A percentile compares a stretch with the other conserved stretches of the same genome.
Evolutionary conservation across 2,888 invertebrate genomes (phyloP).

Genomic region (Branchellion lobata): DNA sequence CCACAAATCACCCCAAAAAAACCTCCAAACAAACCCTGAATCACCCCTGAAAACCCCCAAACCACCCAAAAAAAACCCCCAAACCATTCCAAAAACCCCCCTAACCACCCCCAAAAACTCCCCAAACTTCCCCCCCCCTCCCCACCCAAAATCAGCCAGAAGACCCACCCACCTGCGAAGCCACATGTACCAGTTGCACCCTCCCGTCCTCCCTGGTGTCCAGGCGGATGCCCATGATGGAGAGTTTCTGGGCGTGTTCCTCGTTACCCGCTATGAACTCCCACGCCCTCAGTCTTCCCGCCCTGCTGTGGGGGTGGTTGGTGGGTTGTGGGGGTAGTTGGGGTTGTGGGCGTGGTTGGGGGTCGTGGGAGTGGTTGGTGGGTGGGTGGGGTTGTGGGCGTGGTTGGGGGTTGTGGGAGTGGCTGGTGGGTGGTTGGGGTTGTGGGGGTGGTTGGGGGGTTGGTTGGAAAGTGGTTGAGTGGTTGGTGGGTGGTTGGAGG

Average conservation of each 20-base stretch:
- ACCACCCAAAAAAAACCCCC: background rate
- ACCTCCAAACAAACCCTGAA: no score
- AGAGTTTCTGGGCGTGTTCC: conserved; percentile 80
- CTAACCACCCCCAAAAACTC: background rate
- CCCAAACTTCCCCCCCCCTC: background rate
- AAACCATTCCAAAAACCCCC: background rate
- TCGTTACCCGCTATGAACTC: conserved; percentile 75
- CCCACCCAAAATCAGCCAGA: background rate
- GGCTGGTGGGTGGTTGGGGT: no score
- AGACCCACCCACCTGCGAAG: conserved; percentile 73
- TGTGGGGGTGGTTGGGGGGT: no score
- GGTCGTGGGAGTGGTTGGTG: background rate
- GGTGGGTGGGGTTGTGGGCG: background rate
- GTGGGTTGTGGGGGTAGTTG: background rate
- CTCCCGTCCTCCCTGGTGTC: conserved; percentile 83
- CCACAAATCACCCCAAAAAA: background rate
- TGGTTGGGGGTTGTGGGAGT: no score
- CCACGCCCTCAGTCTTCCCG: conserved; percentile 59
- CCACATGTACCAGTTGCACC: conserved; percentile 81
- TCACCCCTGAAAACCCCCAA: background rate
- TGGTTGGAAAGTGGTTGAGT: no score
- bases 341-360: no score
- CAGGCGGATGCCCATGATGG: conserved; percentile 92
- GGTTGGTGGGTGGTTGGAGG: no score
- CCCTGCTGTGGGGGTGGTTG: background rate